Percentiles rank a stretch among this genome's conserved stretches.
phyloP scores from a whole-genome alignment of 2,888 invertebrate species.

The Oithona nana region DNA sequence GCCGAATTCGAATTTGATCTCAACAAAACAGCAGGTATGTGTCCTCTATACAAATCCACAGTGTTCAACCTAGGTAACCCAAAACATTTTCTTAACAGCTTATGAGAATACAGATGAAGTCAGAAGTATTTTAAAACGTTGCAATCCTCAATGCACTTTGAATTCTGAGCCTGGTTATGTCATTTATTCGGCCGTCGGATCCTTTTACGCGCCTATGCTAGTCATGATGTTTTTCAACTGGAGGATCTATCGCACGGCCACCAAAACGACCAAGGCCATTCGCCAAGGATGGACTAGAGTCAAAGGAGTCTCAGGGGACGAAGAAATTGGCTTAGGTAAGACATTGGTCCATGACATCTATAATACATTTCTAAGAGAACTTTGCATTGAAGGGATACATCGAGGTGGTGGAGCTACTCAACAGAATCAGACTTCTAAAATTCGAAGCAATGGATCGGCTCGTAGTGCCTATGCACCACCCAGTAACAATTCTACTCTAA shows the following conservation, averaged over 20 bases:
- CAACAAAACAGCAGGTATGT: neutral
- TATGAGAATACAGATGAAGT: neutral
- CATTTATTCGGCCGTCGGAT: slow-evolving; percentile 89
- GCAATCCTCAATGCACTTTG: slow-evolving; percentile 43
- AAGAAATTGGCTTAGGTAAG: slow-evolving; percentile 71
- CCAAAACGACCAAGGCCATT: slow-evolving; percentile 73
- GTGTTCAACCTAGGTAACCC: no score
- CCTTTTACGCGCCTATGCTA: slow-evolving; percentile 92
- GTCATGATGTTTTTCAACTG: slow-evolving; percentile 97
- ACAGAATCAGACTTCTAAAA: no score
- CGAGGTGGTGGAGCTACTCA: no score
- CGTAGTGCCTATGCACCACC: no score
- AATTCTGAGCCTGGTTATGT: slow-evolving; percentile 71
- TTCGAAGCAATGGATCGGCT: no score
- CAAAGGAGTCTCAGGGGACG: slow-evolving; percentile 48
- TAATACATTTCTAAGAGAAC: neutral
- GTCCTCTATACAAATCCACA: no score
- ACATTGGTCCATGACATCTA: no score
- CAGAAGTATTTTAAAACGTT: neutral
- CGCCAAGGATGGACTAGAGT: slow-evolving; percentile 39
- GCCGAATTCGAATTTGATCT: slow-evolving; percentile 16
- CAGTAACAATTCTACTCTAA: no score
- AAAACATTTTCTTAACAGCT: neutral
- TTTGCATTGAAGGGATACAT: no score
- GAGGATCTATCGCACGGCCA: slow-evolving; percentile 85